Base-by-base conservation (phyloP, 1,140 invertebrate species). In the Ceratina japonica region DNA sequence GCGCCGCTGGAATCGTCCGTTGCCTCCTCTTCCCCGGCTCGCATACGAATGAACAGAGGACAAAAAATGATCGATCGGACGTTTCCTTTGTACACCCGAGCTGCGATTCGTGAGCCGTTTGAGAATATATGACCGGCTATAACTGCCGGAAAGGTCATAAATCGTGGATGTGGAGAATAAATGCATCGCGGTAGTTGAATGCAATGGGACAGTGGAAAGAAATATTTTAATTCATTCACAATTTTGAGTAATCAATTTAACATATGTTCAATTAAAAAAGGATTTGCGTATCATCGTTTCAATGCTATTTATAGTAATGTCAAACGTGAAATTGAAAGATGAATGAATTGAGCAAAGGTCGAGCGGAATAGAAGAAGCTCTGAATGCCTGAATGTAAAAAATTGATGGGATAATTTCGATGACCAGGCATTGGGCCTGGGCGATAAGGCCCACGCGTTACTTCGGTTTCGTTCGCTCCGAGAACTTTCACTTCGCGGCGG, bases 401-500 rank as follows among this genome's bases (percentile, higher is more conserved):
- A 3, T 31, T 51, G 37, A 24, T 18, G 24, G 37, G 51, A 66
- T 58, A 20, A 52, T 58, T 77, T 84, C 31, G 71, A 58, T 58
- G 62, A 3, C 54, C 69, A 27, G 63, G 73, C 68, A 58, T 49
- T 58, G 22, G 4, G 15, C 3, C 16, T 4, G 56, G 65, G 65
- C 22, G 54, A 63, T 64, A 18, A 27, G 16, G 20, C 64, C 58
- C 70, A 56, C 73, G 49, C 74, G 63, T 85, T 81, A 73, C 64
- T 69, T 61, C 62, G 27, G 73, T 69, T 61, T 72, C 56, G 71
- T 84, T 73, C 73, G 64, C 76, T n/a, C 51, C 27, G 79, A 70
- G 81, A 84, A 89, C 88, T 89, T 89, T 89, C 88, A 88, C 87
- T 87, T 79, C 22, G 77, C 77, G 70, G 73, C 66, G 70, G 80